Base-by-base conservation (phyloP, 2,888 invertebrate species). In the Amblyjoppa fuscipennis region DNA sequence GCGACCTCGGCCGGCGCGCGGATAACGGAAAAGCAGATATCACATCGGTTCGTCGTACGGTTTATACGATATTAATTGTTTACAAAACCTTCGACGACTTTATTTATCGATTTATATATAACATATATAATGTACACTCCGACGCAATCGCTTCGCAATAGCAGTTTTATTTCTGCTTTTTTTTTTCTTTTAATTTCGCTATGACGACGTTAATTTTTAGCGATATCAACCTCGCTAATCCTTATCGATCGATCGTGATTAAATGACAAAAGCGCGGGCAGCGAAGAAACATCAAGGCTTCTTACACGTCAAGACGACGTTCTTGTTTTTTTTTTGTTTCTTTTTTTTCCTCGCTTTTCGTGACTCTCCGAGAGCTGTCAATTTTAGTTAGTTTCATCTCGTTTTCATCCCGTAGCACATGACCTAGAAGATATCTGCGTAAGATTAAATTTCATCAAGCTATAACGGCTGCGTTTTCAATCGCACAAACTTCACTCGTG, bases 61-160 rank as follows among this genome's bases (percentile, higher is more conserved):
- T 64, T 49, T 64, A 25, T 20, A 20, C 41, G 34, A 13, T 45
- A 28, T 73, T 53, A 34, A 45, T 82, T 77, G 76, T 80, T 82
- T 87, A 87, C 68, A 85, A 83, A 87, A 85, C 83, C 85, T 80
- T 83, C 76, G 74, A 83, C 61, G 85, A 75, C 77, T 85, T 83
- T 83, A 85, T 85, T 85, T 74, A 81, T 81, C 71, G 41, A 81
- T 74, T 70, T 69, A 49, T 78, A 69, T 73, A 75, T 78, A 78
- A 69, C 59, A 83, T 82, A 59, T 77, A 80, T 80, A 73, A 85
- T 83, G 85, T 83, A 85, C 85, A 83, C 61, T 77, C 76, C n/a
- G 28, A 85, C 61, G 83, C 83, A 85, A 85, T n/a, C 41, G 25
- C 49, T 79, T 59, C 38, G 59, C 66, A 68, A 83, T 78, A 71